Conservation (phyloP, 2,113 vertebrate genomes). For the Isurus oxyrinchus region DNA sequence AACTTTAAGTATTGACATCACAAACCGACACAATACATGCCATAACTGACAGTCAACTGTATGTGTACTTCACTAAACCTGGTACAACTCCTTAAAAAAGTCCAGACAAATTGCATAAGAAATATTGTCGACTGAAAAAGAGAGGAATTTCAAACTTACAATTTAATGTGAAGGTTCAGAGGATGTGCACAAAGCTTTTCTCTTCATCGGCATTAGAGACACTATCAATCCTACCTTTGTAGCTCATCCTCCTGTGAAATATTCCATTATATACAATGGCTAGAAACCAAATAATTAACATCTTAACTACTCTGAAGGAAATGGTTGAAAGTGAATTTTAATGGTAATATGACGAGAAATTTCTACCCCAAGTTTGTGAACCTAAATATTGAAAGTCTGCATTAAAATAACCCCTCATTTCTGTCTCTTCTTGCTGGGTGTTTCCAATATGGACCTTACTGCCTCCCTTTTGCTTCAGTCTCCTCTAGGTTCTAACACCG, state of each 20-base stretch:
- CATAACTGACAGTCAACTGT: not conserved
- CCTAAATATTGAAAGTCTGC: not conserved
- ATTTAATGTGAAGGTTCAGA: not conserved
- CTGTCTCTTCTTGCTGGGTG: constrained; percentile 45
- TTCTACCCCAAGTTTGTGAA: not conserved
- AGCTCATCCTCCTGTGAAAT: not conserved
- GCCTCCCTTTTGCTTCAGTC: constrained; percentile 62
- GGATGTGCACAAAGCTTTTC: not conserved
- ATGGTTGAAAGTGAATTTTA: not conserved
- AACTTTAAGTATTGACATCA: not conserved
- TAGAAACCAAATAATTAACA: not conserved
- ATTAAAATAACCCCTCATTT: constrained; percentile 34
- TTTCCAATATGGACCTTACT: constrained; percentile 45
- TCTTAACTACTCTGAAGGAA: not conserved
- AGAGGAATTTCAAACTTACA: not conserved
- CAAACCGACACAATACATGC: not conserved
- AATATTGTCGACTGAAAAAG: not conserved
- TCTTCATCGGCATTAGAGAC: not conserved
- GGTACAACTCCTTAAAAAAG: not conserved
- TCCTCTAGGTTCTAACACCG: constrained; percentile 78
- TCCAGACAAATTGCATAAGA: not conserved
- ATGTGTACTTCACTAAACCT: not conserved
- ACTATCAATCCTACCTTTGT: not conserved
- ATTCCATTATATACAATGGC: not conserved
- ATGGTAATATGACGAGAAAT: not conserved